Evolutionary conservation across 2,113 vertebrate species (phyloP), one percentile per base, ranked within the genome.

Genomic region (Neotoma lepida): DNA sequence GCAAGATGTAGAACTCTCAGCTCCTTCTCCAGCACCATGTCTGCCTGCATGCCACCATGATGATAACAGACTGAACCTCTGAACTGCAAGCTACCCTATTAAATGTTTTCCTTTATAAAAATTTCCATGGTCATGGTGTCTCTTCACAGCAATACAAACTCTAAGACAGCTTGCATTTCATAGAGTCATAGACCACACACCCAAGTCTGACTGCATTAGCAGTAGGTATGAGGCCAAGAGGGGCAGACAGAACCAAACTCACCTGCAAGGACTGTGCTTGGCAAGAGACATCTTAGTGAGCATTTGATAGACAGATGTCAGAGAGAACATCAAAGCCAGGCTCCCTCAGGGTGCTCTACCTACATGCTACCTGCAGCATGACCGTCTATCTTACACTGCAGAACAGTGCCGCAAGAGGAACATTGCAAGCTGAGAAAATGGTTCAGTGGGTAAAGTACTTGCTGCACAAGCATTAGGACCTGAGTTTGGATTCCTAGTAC

Each of bases 151-250:
- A 70, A 18, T 17, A 70, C 35, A 70, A n/a, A 35, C 66, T 24
- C 35, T 18, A 68, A 68, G 66, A 68, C 66, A 68, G 15, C 15
- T 8, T 28, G 22, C 41, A 10, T 26, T 14, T 35, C 64, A 33
- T 0, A 24, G 9, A 28, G 49, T 35, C 73, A 35, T n/a, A 68
- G 24, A 14, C 35, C 14, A 22, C 0, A 1, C 9, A 58, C 22
- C 17, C 9, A 63, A 84, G n/a, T 84, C 56, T 41, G 15, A 61
- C 24, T 10, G 15, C 35, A 54, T 9, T 24, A 24, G 30, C 20
- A 9, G n/a, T 20, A 9, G 6, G 54, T 3, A 2, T 74, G 9
- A 73, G 66, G 35, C 17, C 0, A 0, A 39, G 58, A 54, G 33
- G 58, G 39, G 58, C 15, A 39, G 39, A 46, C 56, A 28, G n/a